A percentile compares a stretch with the other conserved stretches of the same genome.
phyloP scores from a whole-genome alignment of 2,797 vertebrate genomes.

The Lagocephalus sceleratus region DNA sequence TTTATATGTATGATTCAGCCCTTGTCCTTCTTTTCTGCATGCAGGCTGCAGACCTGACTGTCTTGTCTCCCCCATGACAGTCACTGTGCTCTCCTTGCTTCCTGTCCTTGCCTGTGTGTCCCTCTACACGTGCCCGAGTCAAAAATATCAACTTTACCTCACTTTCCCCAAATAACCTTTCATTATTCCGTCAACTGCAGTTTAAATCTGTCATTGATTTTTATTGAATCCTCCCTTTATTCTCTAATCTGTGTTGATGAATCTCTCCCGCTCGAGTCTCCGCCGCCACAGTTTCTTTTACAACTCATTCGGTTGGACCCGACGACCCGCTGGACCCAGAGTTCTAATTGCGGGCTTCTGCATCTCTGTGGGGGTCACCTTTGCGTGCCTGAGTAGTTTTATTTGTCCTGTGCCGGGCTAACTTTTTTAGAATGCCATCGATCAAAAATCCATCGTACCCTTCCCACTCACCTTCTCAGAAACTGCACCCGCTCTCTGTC shows the following conservation, averaged over 20 bases:
- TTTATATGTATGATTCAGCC: conserved; percentile 10
- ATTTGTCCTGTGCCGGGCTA: neutral
- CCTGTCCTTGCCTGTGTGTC: conserved; percentile 16
- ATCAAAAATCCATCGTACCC: neutral
- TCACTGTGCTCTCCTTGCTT: conserved; percentile 45
- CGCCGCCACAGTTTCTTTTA: neutral
- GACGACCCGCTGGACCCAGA: neutral
- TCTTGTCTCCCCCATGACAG: conserved; percentile 56
- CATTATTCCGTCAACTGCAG: neutral
- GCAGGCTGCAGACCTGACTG: conserved; percentile 57
- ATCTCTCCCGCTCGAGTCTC: too few species aligned
- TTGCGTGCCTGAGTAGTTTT: conserved; percentile 5
- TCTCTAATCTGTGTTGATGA: too few species aligned
- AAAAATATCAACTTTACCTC: conserved; percentile 2
- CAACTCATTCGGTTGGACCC: conserved; percentile 12
- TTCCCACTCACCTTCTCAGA: neutral
- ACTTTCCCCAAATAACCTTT: conserved; percentile 4
- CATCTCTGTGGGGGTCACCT: conserved; percentile 4
- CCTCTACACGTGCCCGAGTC: conserved; percentile 22
- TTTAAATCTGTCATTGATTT: neutral
- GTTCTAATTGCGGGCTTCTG: neutral
- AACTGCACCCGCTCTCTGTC: too few species aligned
- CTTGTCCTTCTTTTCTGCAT: conserved; percentile 32
- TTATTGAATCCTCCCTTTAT: neutral
- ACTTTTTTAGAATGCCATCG: neutral